Evolutionary conservation across 2,888 invertebrate genomes (phyloP), one percentile per base, ranked within the genome.

Genomic region (Alloplasta piceator): DNA sequence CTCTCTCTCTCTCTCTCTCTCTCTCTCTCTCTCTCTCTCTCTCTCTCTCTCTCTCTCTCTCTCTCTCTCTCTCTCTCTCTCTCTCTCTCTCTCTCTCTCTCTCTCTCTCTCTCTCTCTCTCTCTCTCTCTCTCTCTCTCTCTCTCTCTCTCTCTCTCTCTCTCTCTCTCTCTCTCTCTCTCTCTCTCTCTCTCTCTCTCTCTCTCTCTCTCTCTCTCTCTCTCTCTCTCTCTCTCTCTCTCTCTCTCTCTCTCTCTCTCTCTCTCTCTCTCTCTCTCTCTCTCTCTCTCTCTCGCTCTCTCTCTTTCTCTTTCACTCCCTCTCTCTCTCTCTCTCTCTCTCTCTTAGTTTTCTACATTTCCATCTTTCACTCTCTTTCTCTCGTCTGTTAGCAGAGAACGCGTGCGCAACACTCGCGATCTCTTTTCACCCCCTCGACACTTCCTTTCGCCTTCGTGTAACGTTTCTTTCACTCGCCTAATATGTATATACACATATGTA

Each of bases 361-460:
- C 72, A 58, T 68, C 61, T 77, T 43, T 55, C 70, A 71, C 46
- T 72, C 58, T 74, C 39, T 61, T 61, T 52, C 61, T 67, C 63
- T 72, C 38, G 36, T 10, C 50, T 36, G 52, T 61, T 56, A 56
- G 38, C 26, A 64, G 46, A 64, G 26, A 50, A 38, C 55, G 43
- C 70, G 56, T 14, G 75, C 67, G 64, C 38, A 55, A 58, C 70
- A 48, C 56, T 68, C 56, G 75, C 74, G 50, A 71, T 80, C 80
- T 76, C 71, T 76, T 52, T 67, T 67, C 76, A 67, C 61, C 77
- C 73, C 63, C 56, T 68, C 68, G 16, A 61, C 73, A 74, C 68
- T 78, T 60, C 58, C 80, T 66, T 73, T 77, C 55, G 60, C 55
- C 76, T 66, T 78, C 66, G 26, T 61, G 14, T 55, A 66, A 80